These are phyloP conservation scores for Lordiphosa stackelbergi DNA, from an alignment of 1,140 invertebrate genomes.

Conservation along the genomic window DNA sequence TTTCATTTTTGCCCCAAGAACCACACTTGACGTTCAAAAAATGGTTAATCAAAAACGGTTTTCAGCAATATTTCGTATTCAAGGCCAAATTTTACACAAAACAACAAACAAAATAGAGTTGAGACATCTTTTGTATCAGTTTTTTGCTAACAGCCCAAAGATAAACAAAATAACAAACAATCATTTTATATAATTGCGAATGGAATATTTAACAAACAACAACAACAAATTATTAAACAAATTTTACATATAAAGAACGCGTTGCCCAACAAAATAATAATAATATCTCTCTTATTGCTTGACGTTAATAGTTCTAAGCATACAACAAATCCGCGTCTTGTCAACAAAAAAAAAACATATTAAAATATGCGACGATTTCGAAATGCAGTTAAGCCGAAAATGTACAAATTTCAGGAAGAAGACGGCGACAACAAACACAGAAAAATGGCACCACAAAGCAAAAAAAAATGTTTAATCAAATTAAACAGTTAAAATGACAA, in stretches of 20 bases:
- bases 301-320: conserved; percentile 36
- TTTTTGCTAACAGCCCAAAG: conserved; percentile 72
- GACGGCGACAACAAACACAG: conserved; percentile 2
- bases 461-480: conserved; percentile 65
- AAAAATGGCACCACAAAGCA: conserved; percentile 49
- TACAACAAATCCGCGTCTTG: conserved; percentile 70
- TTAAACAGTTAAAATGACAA: conserved; percentile 65
- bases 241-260: too few species aligned
- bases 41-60: conserved; percentile 71
- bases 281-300: conserved; percentile 50
- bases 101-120: conserved; percentile 32
- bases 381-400: conserved; percentile 56
- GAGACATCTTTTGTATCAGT: conserved; percentile 56
- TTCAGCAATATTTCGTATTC: conserved; percentile 68
- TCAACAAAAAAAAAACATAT: conserved; percentile 50
- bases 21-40: conserved; percentile 18
- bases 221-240: too few species aligned
- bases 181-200: conserved; percentile 9
- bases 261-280: conserved; percentile 23
- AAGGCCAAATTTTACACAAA: conserved; percentile 70
- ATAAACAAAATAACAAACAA: conserved; percentile 37
- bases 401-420: conserved; percentile 67
- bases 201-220: too few species aligned
- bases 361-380: conserved; percentile 31
- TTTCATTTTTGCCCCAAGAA: conserved; percentile 49